Conservation (phyloP, 2,113 vertebrate genomes). For the Vulpes lagopus region DNA sequence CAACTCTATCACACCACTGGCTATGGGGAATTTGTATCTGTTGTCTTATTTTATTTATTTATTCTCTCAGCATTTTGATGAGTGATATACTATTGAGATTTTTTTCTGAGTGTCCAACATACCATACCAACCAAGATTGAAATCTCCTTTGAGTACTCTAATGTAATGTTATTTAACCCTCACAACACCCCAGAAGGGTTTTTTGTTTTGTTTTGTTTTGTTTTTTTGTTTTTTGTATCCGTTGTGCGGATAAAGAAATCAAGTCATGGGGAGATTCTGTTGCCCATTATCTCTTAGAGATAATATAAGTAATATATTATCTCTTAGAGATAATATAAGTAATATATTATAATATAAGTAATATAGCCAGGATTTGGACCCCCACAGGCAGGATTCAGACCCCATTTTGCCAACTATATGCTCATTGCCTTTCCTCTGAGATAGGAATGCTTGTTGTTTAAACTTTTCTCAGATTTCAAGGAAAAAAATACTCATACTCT, state of each 20-base stretch:
- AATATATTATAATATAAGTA: too few species aligned
- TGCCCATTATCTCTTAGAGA: neutral
- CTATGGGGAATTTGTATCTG: neutral
- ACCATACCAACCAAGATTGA: neutral
- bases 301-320: too few species aligned
- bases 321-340: neutral
- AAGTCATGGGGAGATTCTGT: neutral
- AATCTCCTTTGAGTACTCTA: neutral
- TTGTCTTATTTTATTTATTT: neutral
- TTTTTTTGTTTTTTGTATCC: too few species aligned
- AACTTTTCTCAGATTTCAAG: neutral
- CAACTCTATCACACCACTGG: neutral
- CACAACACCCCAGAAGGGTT: neutral
- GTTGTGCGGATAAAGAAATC: neutral
- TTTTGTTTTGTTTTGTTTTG: too few species aligned
- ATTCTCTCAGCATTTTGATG: neutral
- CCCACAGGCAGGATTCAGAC: neutral
- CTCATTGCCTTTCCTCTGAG: neutral
- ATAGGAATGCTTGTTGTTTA: neutral
- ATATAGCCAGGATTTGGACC: neutral
- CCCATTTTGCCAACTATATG: neutral
- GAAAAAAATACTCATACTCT: neutral
- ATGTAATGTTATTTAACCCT: neutral
- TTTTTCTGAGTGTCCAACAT: neutral
- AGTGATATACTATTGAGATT: neutral